Base-by-base conservation (phyloP, 2,113 vertebrate genomes). In the Microcebus murinus region DNA sequence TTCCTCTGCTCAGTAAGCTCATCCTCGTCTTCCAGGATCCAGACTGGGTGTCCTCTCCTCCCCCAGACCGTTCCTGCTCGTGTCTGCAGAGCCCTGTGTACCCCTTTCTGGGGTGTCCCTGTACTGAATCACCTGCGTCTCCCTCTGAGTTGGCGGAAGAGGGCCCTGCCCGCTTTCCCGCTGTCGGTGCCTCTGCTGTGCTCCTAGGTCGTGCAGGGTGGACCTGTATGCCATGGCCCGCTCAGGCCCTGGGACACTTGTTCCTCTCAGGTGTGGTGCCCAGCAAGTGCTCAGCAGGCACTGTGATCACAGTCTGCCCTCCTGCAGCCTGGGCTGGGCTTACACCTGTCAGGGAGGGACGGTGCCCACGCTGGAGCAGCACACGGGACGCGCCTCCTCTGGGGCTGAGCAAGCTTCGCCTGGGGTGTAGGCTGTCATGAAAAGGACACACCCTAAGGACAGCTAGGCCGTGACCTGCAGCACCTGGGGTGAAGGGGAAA, bases 181-280 rank as follows among this genome's bases (percentile, higher is more conserved):
- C 15, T 3, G 1, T 21, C 2, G 0, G 8, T 8, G 3, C 34
- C 1, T 86, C 27, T 57, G 31, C 11, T 34, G 34, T 74, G n/a
- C 42, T 82, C 42, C 15, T 11, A 12, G 36, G 59, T 45, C 0
- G 1, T 17, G 14, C 39, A 7, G 48, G 23, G 0, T 39, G 1
- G 1, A 4, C 57, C 36, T 17, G 11, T 21, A 34, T 31, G 34
- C 34, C 36, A 8, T 67, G 61, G 17, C 31, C 9, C 0, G 0
- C 71, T 67, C 3, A 0, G 25, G 42, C 36, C 31, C 36, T 9
- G 15, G 57, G 57, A 48, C n/a, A 4, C 59, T 42, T 10, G 15
- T 57, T 67, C 77, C 52, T 25, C 63, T 63, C 15, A 0, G 21
- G 10, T 7, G 13, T 39, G 74, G 61, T 29, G 31, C 25, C 0